Conservation (phyloP, 2,113 vertebrate species). For the Emydura subglobosa region DNA sequence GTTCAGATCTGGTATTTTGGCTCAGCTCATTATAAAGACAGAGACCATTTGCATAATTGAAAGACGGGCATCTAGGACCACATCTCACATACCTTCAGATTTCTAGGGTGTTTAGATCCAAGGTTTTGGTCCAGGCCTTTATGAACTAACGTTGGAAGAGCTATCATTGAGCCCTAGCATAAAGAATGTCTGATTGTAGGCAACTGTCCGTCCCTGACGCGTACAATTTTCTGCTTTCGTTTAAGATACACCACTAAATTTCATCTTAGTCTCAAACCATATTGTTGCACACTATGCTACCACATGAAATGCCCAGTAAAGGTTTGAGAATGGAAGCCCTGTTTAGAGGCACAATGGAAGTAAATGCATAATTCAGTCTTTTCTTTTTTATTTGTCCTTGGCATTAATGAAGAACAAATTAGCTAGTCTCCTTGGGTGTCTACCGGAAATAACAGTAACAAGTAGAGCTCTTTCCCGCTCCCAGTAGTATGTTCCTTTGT, state of each 20-base stretch:
- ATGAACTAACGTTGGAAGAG: conserved; percentile 3
- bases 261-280: conserved; percentile 65
- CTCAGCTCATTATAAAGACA: not conserved
- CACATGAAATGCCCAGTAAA: conserved; percentile 72
- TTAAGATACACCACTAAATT: conserved; percentile 73
- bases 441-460: conserved; percentile 84
- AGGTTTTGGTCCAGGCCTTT: not conserved
- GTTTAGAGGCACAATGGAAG: conserved; percentile 73
- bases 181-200: conserved; percentile 17
- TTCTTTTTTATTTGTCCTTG: conserved; percentile 84
- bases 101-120: not conserved
- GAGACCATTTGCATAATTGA: not conserved
- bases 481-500: conserved; percentile 87
- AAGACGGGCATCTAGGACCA: not conserved
- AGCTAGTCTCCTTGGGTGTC: conserved; percentile 85
- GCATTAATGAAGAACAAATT: conserved; percentile 87
- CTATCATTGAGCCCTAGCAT: not conserved
- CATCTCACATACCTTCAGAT: not conserved
- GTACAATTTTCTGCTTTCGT: conserved; percentile 71
- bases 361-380: conserved; percentile 79
- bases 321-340: conserved; percentile 67
- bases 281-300: conserved; percentile 67
- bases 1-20: not conserved
- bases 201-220: conserved; percentile 55
- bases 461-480: conserved; percentile 64